phyloP scores from a whole-genome alignment of 2,888 invertebrate species.

The Archips xylosteana region DNA sequence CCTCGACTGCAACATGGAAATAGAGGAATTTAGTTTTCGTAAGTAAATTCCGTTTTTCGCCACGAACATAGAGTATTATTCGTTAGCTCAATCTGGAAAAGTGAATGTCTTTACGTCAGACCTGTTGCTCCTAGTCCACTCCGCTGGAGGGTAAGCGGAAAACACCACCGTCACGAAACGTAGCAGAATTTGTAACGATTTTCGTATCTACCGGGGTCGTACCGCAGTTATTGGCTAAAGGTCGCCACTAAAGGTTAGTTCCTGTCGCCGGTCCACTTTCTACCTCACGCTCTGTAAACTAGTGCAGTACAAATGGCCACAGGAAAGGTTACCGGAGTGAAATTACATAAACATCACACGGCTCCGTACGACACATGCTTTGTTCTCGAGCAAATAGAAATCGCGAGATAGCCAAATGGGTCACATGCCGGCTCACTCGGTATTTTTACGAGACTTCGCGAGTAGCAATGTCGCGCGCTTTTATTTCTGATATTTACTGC shows the following conservation, averaged over 20 bases:
- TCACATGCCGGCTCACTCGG: constrained; percentile 13
- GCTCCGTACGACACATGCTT: constrained; percentile 38
- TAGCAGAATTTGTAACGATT: constrained; percentile 73
- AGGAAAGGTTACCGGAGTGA: constrained; percentile 53
- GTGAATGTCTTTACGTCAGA: constrained; percentile 30
- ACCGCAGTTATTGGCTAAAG: constrained; percentile 71
- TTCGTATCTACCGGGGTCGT: constrained; percentile 70
- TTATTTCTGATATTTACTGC: background rate
- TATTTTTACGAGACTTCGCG: constrained; percentile 7
- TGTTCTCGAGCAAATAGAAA: constrained; percentile 39
- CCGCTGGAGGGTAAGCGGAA: constrained; percentile 36
- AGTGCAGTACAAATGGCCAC: constrained; percentile 64
- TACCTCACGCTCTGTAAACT: constrained; percentile 71
- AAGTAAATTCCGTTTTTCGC: background rate
- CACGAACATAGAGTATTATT: background rate
- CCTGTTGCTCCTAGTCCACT: constrained; percentile 37
- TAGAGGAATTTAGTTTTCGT: background rate
- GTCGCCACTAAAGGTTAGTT: constrained; percentile 77
- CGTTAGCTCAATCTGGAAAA: background rate
- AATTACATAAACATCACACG: constrained; percentile 44
- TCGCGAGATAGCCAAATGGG: constrained; percentile 32
- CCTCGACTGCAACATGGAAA: background rate
- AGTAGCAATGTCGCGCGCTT: background rate
- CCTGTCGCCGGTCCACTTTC: constrained; percentile 77
- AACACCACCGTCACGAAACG: constrained; percentile 39